Evolutionary conservation across 2,113 vertebrate species (phyloP), one percentile per base, ranked within the genome.

Genomic region (Catharus minimus): DNA sequence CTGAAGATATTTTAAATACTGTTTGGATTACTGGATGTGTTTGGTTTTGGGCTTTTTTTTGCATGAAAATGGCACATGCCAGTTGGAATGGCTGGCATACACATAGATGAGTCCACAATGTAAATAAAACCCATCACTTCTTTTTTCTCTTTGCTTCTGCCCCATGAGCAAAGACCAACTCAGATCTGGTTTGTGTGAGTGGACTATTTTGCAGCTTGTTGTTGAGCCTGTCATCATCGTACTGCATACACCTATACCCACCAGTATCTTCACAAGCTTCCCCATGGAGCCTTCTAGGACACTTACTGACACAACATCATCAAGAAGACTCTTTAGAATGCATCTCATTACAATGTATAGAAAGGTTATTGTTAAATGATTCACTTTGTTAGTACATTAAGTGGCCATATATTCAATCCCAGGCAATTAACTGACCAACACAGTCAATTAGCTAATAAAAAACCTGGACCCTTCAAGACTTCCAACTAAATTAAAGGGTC

Each of bases 371-470:
- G 89, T 1, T 4, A 85, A 91, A 90, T 83, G 41, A 84, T 92
- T 95, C 89, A 96, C 82, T 92, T 93, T 94, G 80, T 91, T 93
- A 86, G 79, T 93, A 87, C 81, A 82, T 90, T 96, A 95, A 96
- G 91, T 96, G 93, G 87, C 86, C 92, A 92, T 94, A 94, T 95
- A 95, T 95, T 95, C 85, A 97, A 97, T 92, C 75, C 66, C 57
- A 94, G 72, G 73, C 96, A 96, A 97, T 97, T 97, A 96, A 78
- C 90, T 53, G 57, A 60, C 89, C 94, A 84, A 73, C 69, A 50
- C 72, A 83, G 95, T 96, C 94, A 95, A 93, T 96, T 97, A 97
- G 38, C 89, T 95, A 90, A 95, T 93, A 95, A 92, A 94, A 96
- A 96, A 66, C 72, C 77, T 90, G 78, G 85, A 88, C 67, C 82